These are phyloP conservation scores for Microctonus brassicae DNA, from an alignment of 2,888 invertebrate species.

Conservation along the genomic window DNA sequence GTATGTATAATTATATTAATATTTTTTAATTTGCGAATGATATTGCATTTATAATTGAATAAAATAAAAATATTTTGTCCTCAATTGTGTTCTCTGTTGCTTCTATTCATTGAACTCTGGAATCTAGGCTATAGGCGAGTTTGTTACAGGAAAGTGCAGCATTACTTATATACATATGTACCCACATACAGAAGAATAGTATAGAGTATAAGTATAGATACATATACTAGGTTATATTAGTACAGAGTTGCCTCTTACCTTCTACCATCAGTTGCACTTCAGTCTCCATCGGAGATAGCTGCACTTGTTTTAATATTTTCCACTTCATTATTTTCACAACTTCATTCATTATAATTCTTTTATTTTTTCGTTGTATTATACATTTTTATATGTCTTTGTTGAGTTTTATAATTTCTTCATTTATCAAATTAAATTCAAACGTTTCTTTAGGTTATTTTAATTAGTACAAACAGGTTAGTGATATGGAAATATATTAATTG, in stretches of 20 bases:
- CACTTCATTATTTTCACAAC: background rate
- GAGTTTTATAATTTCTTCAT: background rate
- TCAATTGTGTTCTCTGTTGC: background rate
- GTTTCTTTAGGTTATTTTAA: background rate
- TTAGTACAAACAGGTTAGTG: background rate
- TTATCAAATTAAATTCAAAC: background rate
- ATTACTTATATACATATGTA: background rate
- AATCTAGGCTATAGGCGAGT: conserved; percentile 57
- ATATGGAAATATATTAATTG: no score
- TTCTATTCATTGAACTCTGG: conserved; percentile 1
- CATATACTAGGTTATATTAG: conserved; percentile 3
- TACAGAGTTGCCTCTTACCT: conserved; percentile 29
- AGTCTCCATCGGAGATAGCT: conserved; percentile 23
- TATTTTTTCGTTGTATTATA: background rate
- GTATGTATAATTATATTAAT: no score
- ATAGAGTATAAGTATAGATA: no score
- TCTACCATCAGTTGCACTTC: conserved; percentile 32
- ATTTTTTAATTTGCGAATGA: background rate
- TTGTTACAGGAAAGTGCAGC: background rate
- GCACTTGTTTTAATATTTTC: background rate
- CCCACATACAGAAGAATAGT: background rate
- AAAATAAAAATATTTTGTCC: background rate
- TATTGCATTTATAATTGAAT: background rate
- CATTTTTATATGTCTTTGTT: background rate
- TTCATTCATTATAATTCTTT: background rate